Evolutionary conservation across 92 coral and sea anemone species (phyloP), one percentile per base, ranked within the genome.

Genomic region (Meandrina meandrites): DNA sequence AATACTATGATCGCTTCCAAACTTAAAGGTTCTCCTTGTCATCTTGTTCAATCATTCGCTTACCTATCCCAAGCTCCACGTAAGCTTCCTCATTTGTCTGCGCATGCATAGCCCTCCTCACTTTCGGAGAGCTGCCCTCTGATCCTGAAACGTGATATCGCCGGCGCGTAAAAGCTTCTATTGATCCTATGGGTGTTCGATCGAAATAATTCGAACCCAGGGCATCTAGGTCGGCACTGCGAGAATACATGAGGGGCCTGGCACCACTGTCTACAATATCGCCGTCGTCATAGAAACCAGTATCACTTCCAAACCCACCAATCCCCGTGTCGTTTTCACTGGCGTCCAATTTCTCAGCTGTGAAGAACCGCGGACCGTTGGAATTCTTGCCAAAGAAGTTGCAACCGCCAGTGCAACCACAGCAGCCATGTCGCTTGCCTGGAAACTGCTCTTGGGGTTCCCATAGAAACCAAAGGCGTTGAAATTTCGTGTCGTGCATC

Each of bases 391-490:
- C 99, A 37, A 97, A 97, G 89, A 97, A 97, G 92, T 94, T 97
- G 47, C 99, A 95, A 2, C 99, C 99, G 2, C 99, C 99, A 8
- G 93, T 86, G 76, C 99, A 97, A 47, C 97, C 99, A 74, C 99
- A 97, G 15, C 91, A 92, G 10, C 91, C 92, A 45, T 82, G 88
- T 42, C 93, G 82, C 47, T 88, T 93, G 81, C 82, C 54, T 2
- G 91, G 90, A 24, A 70, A 70, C 76, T 83, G 75, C 40, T 86
- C 95, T 45, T 81, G 80, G 56, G 91, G 93, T 87, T 92, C 89
- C 99, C 99, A 97, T 37, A 97, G 90, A 86, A 97, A 97, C 99
- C 99, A 97, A 18, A 97, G 90, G 75, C 99, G 93, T 76, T 92
- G 96, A 45, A 83, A 84, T 78, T 84, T 88, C 19, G 84, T 86